A percentile compares a stretch with the other conserved stretches of the same genome.
Evolutionary conservation across 2,797 vertebrate genomes (phyloP).

Genomic region (Lepus oiostolus): DNA sequence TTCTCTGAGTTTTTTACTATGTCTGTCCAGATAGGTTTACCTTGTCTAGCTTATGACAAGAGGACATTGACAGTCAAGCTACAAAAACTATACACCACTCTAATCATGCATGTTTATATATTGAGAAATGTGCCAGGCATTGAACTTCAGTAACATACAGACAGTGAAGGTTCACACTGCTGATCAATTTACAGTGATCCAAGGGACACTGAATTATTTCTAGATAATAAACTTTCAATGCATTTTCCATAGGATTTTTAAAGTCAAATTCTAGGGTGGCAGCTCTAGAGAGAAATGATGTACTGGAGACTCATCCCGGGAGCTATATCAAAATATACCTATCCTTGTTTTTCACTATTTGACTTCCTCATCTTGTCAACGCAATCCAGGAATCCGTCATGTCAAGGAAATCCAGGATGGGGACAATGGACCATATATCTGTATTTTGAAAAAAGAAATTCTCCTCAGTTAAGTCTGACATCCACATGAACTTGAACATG

Average conservation of each 20-base stretch:
- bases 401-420: background rate
- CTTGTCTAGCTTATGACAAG: background rate
- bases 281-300: background rate
- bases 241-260: background rate
- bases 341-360: background rate
- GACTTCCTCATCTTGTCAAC: background rate
- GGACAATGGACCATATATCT: background rate
- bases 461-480: background rate
- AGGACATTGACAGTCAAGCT: background rate
- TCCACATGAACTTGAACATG: background rate
- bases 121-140: background rate
- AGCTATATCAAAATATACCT: background rate
- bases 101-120: background rate
- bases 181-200: background rate
- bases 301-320: background rate
- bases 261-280: background rate
- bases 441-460: slow-evolving; percentile 1
- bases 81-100: background rate
- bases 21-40: background rate
- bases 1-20: background rate
- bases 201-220: background rate
- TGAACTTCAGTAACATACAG: background rate
- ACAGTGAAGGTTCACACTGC: background rate
- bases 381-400: background rate
- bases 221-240: background rate